Evolutionary conservation across 2,113 vertebrate species (phyloP), one percentile per base, ranked within the genome.

Genomic region (Zootoca vivipara): DNA sequence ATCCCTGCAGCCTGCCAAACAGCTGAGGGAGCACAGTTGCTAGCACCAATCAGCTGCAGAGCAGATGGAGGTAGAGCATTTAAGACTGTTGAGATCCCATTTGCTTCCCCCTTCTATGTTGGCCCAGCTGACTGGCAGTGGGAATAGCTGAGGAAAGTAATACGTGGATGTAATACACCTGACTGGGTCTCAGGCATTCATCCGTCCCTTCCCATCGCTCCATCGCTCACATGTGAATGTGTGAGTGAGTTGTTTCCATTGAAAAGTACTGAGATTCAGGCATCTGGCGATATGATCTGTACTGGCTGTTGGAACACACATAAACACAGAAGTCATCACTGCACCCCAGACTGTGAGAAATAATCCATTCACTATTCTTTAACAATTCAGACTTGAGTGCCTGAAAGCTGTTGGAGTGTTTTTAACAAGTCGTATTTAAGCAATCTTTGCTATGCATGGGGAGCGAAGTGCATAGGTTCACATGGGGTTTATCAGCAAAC

Each of bases 351-450:
- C 35, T 42, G 33, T 15, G 42, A 80, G 22, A 67, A 87, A 87
- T 80, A 52, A 13, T 87, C 15, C 40, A 46, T 24, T 80, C 9
- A 10, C n/a, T 70, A 9, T 58, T 28, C 8, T 87, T 80, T 87
- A 80, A 22, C 15, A 18, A 58, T 2, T 13, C 42, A 5, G 15
- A 38, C 1, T 62, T 30, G 42, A 35, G 40, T 58, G 2, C 24
- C 77, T 35, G 70, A 87, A 79, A 67, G 67, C 52, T 40, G 33
- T 5, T 85, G 20, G 28, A 78, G 35, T 40, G 26, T 62, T 75
- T 75, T 85, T 85, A 62, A 58, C 52, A 75, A 74, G 62, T 24
- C 24, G 38, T 80, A 56, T 65, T 86, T 86, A 79, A 52, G 40
- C 75, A 67, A 67, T 33, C 10, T 65, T 78, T 38, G 35, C n/a